Percentiles rank a stretch among this genome's conserved stretches.
These are phyloP conservation scores for Orestias chungarensis DNA, from an alignment of 2,797 vertebrate genomes.

Conservation along the genomic window DNA sequence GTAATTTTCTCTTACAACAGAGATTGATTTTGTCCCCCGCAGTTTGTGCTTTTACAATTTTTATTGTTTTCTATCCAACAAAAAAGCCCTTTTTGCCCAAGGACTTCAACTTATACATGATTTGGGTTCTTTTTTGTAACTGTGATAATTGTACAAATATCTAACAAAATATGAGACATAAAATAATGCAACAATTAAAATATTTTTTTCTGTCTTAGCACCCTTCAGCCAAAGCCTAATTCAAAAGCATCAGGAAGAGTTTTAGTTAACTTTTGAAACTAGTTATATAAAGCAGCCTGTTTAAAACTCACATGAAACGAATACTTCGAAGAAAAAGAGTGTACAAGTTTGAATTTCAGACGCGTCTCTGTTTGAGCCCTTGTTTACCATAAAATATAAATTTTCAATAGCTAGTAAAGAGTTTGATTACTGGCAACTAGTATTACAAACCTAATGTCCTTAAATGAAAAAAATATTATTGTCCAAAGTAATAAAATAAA, in stretches of 20 bases:
- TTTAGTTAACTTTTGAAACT: slow-evolving; percentile 4
- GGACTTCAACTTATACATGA: background rate
- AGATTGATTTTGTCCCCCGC: background rate
- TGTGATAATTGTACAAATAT: too few species aligned
- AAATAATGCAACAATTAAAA: background rate
- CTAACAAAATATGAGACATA: background rate
- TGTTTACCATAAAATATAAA: background rate
- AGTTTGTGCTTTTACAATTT: background rate
- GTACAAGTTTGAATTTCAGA: background rate
- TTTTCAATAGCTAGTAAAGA: background rate
- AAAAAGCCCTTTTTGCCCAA: background rate
- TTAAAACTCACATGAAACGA: background rate
- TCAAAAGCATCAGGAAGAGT: too few species aligned
- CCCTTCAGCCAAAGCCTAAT: background rate
- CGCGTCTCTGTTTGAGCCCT: background rate
- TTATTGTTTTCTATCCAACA: background rate
- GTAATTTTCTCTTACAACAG: background rate
- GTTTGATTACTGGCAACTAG: background rate
- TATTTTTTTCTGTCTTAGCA: background rate
- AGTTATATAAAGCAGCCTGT: background rate
- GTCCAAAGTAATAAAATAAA: background rate
- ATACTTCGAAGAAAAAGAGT: background rate
- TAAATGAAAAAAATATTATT: background rate
- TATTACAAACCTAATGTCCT: background rate
- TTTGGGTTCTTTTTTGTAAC: background rate